Evolutionary conservation across 2,113 vertebrate genomes (phyloP).

Genomic region (Centrocercus urophasianus): DNA sequence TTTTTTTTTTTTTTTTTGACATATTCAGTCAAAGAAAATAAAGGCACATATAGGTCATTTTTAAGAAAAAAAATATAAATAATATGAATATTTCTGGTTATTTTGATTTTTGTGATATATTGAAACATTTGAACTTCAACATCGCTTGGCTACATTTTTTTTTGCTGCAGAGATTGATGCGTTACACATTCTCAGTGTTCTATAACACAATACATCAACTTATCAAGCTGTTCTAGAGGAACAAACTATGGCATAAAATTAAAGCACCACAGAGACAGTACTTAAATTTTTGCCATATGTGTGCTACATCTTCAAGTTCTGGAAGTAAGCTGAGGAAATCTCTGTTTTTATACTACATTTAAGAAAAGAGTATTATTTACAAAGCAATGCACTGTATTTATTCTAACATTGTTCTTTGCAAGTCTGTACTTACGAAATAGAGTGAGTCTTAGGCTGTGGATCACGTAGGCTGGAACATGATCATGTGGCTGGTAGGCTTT

Average conservation of each 20-base stretch:
- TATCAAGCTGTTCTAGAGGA: not conserved
- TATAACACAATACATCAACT: not conserved
- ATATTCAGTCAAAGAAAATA: conserved; percentile 20
- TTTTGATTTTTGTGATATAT: not conserved
- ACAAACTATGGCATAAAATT: not conserved
- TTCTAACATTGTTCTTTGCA: not conserved
- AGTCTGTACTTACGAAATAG: not conserved
- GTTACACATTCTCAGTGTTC: not conserved
- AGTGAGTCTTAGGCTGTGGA: not conserved
- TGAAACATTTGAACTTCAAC: not conserved
- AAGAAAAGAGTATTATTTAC: not conserved
- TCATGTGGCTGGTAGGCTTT: not conserved
- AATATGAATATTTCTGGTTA: not conserved
- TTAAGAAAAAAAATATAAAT: conserved; percentile 31
- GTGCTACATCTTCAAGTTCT: not conserved
- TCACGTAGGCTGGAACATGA: not conserved
- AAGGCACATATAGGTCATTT: not conserved
- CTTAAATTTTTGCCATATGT: not conserved
- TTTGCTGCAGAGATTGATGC: not conserved
- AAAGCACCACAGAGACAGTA: not conserved
- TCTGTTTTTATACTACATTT: not conserved
- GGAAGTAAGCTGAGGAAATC: not conserved
- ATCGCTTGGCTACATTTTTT: not conserved
- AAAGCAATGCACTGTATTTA: not conserved
- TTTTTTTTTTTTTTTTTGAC: not conserved